Base-by-base conservation (phyloP, 2,113 vertebrate species). In the Silurus asotus region DNA sequence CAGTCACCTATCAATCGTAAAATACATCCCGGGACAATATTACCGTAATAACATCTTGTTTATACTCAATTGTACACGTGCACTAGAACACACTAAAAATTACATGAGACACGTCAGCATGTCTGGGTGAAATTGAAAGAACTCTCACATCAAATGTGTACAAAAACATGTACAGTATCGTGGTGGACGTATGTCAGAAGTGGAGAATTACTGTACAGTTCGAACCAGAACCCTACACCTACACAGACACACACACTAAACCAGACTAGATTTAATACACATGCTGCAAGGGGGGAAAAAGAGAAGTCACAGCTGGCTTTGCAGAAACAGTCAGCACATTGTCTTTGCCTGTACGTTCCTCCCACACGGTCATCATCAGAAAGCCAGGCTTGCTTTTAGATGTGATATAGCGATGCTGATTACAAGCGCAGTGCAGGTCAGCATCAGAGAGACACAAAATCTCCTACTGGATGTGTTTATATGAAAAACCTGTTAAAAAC, bases 401-500 rank as follows among this genome's bases (percentile, higher is more conserved):
- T 90, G 87, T 88, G 84, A 90, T 84, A 85, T 76, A 92, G 87
- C 86, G 89, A 88, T 81, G 90, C 91, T 93, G 89, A 91, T 92
- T 89, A 90, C 81, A 89, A 82, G 88, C 90, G 79, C 67, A 56
- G 86, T 61, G 77, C 70, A 92, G 91, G 91, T 92, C 92, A 91
- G 88, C 86, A 83, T 37, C 55, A 79, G 81, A 28, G 20, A 58
- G 79, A 70, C 25, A 86, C 20, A 83, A 56, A 56, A 79, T 67
- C 88, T 90, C 91, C 91, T 87, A 89, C 87, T 80, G 45, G 76
- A 86, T 85, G 48, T 5, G 91, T 94, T 93, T 93, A 89, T 91
- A 91, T 92, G 92, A 93, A 92, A 86, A 89, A 88, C 87, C 79
- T 90, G 89, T 92, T 93, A 90, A 90, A 91, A 89, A 74, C 85